Evolutionary conservation across 2,888 invertebrate species (phyloP).

Genomic region (Rhabditoides inermis): DNA sequence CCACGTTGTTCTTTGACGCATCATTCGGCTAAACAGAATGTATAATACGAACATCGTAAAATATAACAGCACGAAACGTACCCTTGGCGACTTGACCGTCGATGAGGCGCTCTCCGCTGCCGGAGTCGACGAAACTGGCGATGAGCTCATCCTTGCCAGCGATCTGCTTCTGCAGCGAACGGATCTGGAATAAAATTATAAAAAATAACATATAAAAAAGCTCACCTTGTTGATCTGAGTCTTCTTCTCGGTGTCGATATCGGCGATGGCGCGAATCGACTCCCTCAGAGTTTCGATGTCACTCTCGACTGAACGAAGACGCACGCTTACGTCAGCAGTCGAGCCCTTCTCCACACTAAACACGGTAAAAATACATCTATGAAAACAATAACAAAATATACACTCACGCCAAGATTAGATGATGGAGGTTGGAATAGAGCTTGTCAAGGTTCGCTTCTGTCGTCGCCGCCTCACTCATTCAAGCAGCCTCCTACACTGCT

Average conservation of each 20-base stretch:
- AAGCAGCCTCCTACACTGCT: too few species aligned
- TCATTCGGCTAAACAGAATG: too few species aligned
- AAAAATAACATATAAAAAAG: not conserved
- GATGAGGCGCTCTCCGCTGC: conserved; percentile 11
- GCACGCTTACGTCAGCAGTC: conserved; percentile 18
- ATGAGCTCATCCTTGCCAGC: conserved; percentile 36
- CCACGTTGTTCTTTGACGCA: too few species aligned
- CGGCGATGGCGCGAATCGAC: conserved; percentile 15
- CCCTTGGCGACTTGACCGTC: not conserved
- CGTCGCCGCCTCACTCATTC: too few species aligned
- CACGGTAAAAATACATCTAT: not conserved
- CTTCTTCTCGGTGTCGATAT: conserved; percentile 20
- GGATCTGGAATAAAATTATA: not conserved
- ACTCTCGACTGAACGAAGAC: conserved; percentile 18
- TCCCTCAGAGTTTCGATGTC: conserved; percentile 17
- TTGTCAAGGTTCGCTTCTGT: conserved; percentile 15
- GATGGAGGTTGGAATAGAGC: conserved; percentile 18
- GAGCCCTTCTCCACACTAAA: conserved; percentile 26
- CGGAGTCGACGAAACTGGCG: conserved; percentile 20
- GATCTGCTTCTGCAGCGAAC: conserved; percentile 16
- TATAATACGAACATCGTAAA: not conserved
- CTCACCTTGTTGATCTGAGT: conserved; percentile 18
- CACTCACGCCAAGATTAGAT: conserved; percentile 22
- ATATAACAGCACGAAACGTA: not conserved
- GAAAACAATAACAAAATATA: not conserved